Evolutionary conservation across 2,113 vertebrate species (phyloP), one percentile per base, ranked within the genome.

Genomic region (Nibea coibor): DNA sequence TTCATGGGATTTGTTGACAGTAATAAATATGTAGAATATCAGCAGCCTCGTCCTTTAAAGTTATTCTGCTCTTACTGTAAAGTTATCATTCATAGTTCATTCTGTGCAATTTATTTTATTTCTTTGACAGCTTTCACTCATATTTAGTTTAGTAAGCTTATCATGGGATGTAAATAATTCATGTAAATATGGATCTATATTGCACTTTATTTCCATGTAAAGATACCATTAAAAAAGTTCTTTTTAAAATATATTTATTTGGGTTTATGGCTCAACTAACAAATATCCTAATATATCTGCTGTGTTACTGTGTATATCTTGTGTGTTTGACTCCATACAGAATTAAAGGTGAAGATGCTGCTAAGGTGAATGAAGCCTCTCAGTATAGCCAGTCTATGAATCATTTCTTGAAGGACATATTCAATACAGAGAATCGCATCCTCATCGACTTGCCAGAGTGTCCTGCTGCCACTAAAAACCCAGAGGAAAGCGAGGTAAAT

Each of bases 371-470:
- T 4, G 26, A 71, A 42, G 66, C 74, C 20, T 9, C 73, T 22
- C 19, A 68, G 50, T 56, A 81, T 6, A 83, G 51, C 20, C 53
- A 68, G 51, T 50, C 75, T 42, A 53, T 68, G 12, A 22, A 51
- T 61, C 0, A 1, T 57, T 64, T 72, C 48, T 26, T 91, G 64
- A 76, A 53, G 64, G 59, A 48, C 1, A 31, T 26, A 15, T 74
- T 89, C 39, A 70, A 15, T 10, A 39, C 2, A 11, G 87, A 93
- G 78, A 90, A 93, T 69, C 16, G 14, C 5, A 0, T 84, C 26
- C 88, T 92, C 15, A 63, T 24, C 11, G 63, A 48, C 1, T 0
- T 85, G 26, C 69, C 85, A 12, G 59, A 59, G 22, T 61, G 65
- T 51, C 24, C 12, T 10, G 4, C 9, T 16, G 48, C 14, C 53